phyloP scores from a whole-genome alignment of 2,888 invertebrate species.

The Torymus aiolomorphi region DNA sequence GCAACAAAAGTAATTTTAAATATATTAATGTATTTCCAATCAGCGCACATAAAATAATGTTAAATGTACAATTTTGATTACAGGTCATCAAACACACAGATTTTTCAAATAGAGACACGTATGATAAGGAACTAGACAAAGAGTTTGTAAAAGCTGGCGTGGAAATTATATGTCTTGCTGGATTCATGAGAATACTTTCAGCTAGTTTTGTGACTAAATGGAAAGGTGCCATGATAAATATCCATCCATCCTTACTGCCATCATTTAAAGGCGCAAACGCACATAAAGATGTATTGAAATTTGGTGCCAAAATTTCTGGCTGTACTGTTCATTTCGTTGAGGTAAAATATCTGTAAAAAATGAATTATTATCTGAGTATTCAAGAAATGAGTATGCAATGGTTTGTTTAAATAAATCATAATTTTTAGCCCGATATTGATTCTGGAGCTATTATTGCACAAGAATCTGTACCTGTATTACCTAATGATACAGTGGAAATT shows the following conservation, averaged over 20 bases:
- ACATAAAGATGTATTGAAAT: slow-evolving; percentile 88
- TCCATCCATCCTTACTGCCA: slow-evolving; percentile 96
- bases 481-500: slow-evolving; percentile 84
- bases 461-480: slow-evolving; percentile 86
- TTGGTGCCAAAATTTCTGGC: slow-evolving; percentile 91
- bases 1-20: slow-evolving; percentile 79
- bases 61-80: background rate
- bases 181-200: slow-evolving; percentile 93
- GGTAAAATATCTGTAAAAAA: slow-evolving; percentile 75
- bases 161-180: slow-evolving; percentile 93
- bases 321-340: slow-evolving; percentile 98
- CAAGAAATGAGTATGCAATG: background rate
- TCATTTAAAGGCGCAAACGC: slow-evolving; percentile 93
- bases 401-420: slow-evolving; percentile 16
- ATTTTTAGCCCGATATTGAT: slow-evolving; percentile 88
- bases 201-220: slow-evolving; percentile 87
- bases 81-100: slow-evolving; percentile 88
- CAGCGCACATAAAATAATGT: too few species aligned
- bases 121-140: slow-evolving; percentile 86
- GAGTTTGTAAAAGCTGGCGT: slow-evolving; percentile 82
- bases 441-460: slow-evolving; percentile 93
- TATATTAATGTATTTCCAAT: too few species aligned
- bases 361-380: slow-evolving; percentile 14
- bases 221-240: slow-evolving; percentile 91
- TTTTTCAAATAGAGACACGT: slow-evolving; percentile 84